These are phyloP conservation scores for Hemithea aestivaria DNA, from an alignment of 2,888 invertebrate genomes.

Conservation along the genomic window DNA sequence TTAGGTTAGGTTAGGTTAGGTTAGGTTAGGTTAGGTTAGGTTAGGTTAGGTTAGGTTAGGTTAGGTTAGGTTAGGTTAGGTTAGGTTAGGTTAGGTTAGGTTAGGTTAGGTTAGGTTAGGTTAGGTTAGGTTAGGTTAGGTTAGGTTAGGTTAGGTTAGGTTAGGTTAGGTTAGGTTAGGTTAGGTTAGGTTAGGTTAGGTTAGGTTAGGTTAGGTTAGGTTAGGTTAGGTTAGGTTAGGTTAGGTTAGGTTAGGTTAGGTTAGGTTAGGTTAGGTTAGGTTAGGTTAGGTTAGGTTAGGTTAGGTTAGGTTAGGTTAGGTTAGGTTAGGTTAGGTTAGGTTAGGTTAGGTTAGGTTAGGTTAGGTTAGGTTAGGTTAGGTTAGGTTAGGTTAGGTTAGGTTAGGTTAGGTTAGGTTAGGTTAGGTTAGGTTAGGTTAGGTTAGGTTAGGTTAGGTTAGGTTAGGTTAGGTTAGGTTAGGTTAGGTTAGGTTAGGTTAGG, in stretches of 20 bases:
- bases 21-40: conserved; percentile 12
- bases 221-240: conserved; percentile 21
- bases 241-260: conserved; percentile 24
- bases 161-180: conserved; percentile 17
- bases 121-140: conserved; percentile 17
- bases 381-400: conserved; percentile 20
- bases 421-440: conserved; percentile 23
- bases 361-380: conserved; percentile 17
- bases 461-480: conserved; percentile 29
- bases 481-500: conserved; percentile 28
- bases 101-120: conserved; percentile 16
- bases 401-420: conserved; percentile 24
- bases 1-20: conserved; percentile 20
- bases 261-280: conserved; percentile 18
- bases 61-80: conserved; percentile 15
- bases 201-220: conserved; percentile 14
- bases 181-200: conserved; percentile 16
- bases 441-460: conserved; percentile 27
- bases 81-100: conserved; percentile 18
- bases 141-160: conserved; percentile 15
- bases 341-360: conserved; percentile 18
- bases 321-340: conserved; percentile 17
- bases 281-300: conserved; percentile 14
- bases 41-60: conserved; percentile 17
- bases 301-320: conserved; percentile 14